Percentiles rank a stretch among this genome's conserved stretches.
phyloP scores from a whole-genome alignment of 2,888 invertebrate species.

The Cepaea hortensis region DNA sequence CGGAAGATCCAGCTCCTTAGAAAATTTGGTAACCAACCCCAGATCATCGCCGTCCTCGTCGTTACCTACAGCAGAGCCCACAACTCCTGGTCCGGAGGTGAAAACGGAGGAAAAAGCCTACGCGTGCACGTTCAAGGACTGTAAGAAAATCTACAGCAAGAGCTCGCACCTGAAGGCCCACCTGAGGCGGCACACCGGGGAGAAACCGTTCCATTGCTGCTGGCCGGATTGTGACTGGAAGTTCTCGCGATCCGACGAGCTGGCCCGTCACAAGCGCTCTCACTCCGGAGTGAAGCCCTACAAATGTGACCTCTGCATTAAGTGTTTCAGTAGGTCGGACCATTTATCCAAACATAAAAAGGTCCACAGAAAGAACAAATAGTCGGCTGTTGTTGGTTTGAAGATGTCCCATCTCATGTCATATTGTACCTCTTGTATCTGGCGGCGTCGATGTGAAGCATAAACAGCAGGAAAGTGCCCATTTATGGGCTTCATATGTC shows the following conservation, averaged over 20 bases:
- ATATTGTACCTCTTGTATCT: too few relatives aligned
- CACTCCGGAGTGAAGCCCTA: conserved; percentile 97
- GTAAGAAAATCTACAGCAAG: conserved; percentile 97
- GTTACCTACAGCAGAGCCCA: conserved; percentile 43
- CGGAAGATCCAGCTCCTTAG: background rate
- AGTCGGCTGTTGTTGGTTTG: background rate
- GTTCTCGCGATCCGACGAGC: conserved; percentile 94
- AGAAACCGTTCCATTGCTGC: conserved; percentile 79
- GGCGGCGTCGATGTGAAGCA: too few relatives aligned
- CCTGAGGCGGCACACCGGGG: conserved; percentile 92
- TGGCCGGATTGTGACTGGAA: conserved; percentile 90
- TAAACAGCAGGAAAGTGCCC: too few relatives aligned
- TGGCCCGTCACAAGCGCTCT: conserved; percentile 92
- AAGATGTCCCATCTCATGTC: too few relatives aligned
- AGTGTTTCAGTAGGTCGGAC: conserved; percentile 93
- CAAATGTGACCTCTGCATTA: conserved; percentile 89
- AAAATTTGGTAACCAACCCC: background rate
- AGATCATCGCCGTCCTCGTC: background rate
- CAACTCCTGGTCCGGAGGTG: conserved; percentile 53
- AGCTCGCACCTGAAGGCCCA: conserved; percentile 97
- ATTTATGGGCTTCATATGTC: too few relatives aligned
- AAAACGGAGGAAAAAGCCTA: conserved; percentile 79
- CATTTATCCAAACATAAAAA: conserved; percentile 93
- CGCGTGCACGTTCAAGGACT: conserved; percentile 80
- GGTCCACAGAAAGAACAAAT: conserved; percentile 76